phyloP scores from a whole-genome alignment of 2,797 vertebrate species.

The Pelobates cultripes region DNA sequence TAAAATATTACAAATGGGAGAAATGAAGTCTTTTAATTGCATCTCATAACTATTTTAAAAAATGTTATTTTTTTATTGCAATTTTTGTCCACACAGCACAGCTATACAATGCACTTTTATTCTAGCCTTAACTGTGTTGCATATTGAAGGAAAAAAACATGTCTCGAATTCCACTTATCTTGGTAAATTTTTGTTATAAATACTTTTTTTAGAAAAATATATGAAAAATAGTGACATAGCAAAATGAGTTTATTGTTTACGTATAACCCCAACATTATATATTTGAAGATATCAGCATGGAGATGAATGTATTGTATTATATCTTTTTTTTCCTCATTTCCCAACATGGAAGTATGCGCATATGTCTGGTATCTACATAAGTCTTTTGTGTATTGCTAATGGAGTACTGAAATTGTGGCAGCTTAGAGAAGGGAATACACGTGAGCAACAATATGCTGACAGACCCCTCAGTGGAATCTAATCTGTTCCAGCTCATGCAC shows the following conservation, averaged over 20 bases:
- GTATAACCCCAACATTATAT: background rate
- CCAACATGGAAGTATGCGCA: constrained; percentile 78
- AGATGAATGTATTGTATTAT: constrained; percentile 79
- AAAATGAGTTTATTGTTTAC: constrained; percentile 17
- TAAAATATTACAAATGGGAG: background rate
- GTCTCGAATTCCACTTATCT: background rate
- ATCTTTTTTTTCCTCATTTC: constrained; percentile 76
- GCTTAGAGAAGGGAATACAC: constrained; percentile 78
- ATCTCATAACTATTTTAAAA: background rate
- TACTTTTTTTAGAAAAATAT: background rate
- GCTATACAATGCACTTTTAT: background rate
- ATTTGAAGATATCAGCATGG: constrained; percentile 87
- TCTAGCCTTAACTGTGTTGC: background rate
- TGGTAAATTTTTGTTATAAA: background rate
- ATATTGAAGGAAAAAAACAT: background rate
- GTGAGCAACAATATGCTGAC: constrained; percentile 84
- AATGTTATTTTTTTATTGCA: background rate
- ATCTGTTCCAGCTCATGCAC: constrained; percentile 88
- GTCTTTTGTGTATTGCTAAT: constrained; percentile 85
- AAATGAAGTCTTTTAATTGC: background rate
- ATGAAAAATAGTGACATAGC: background rate
- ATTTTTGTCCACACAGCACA: background rate
- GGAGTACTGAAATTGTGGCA: constrained; percentile 83
- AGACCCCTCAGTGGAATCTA: constrained; percentile 87
- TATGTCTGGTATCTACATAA: constrained; percentile 82